Evolutionary conservation across 2,113 vertebrate genomes (phyloP).

Genomic region (Ptilorrhoa leucosticta): DNA sequence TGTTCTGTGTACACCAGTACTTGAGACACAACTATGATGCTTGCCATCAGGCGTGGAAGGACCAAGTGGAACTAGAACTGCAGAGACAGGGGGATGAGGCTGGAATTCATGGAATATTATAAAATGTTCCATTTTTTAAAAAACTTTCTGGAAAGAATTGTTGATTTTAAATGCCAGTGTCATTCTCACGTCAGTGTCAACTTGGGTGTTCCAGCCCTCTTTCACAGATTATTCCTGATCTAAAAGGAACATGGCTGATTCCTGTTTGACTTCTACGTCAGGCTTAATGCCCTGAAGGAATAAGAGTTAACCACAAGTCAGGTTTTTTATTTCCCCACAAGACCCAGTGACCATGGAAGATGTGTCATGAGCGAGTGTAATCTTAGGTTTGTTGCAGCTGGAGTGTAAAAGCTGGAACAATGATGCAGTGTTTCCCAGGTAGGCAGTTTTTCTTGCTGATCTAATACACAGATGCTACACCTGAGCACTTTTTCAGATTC

Average conservation of each 20-base stretch:
- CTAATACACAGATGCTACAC: neutral
- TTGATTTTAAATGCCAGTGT: neutral
- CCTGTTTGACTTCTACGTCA: neutral
- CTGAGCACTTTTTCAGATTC: neutral
- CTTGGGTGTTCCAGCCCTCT: neutral
- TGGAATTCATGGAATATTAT: neutral
- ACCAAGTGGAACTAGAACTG: neutral
- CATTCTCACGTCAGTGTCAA: neutral
- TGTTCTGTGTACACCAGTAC: neutral
- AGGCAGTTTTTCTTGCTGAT: neutral
- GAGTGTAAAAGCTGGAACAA: neutral
- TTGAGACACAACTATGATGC: rapidly evolving
- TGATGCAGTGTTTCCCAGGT: neutral
- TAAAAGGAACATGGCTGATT: neutral
- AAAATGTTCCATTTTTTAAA: neutral
- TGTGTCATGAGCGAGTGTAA: neutral
- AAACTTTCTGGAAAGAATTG: neutral
- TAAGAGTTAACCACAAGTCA: neutral
- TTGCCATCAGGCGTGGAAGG: neutral
- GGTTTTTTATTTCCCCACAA: neutral
- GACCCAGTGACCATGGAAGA: neutral
- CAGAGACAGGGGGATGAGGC: neutral
- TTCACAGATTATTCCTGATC: neutral
- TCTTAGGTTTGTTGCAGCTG: neutral
- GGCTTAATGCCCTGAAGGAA: neutral